phyloP scores from a whole-genome alignment of 2,888 invertebrate genomes.

The Cheilosia pagana region DNA sequence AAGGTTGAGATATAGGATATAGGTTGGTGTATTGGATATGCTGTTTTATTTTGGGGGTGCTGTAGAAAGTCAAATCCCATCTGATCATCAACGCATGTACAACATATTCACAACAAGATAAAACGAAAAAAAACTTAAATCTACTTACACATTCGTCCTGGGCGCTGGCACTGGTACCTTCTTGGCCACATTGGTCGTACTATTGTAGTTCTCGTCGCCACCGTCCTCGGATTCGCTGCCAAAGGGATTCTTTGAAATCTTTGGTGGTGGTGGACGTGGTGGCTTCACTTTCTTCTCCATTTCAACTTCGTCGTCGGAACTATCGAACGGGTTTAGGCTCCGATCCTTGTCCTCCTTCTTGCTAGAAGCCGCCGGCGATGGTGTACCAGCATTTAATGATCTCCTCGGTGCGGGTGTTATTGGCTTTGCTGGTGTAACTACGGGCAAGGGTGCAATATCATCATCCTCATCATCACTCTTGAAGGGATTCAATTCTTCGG shows the following conservation, averaged over 20 bases:
- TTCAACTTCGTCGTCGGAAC: constrained; percentile 86
- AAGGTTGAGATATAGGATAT: too few relatives aligned
- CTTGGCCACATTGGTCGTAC: constrained; percentile 77
- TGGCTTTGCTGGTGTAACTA: constrained; percentile 35
- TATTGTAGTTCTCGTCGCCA: constrained; percentile 63
- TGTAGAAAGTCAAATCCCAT: not conserved
- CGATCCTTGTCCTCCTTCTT: constrained; percentile 73
- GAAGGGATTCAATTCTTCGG: constrained; percentile 93
- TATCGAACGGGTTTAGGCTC: constrained; percentile 87
- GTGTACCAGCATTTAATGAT: constrained; percentile 36
- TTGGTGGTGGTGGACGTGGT: constrained; percentile 83
- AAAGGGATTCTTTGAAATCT: constrained; percentile 88
- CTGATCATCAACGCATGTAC: constrained; percentile 5
- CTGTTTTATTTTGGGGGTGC: too few relatives aligned
- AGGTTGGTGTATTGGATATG: too few relatives aligned
- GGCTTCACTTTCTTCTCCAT: constrained; percentile 81
- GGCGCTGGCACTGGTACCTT: constrained; percentile 82
- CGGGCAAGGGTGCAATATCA: constrained; percentile 78
- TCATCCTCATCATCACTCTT: constrained; percentile 87
- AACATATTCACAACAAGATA: not conserved
- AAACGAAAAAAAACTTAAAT: not conserved
- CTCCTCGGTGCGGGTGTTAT: constrained; percentile 63
- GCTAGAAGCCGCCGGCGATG: constrained; percentile 35
- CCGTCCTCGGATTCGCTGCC: constrained; percentile 89
- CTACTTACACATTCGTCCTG: constrained; percentile 80